phyloP scores from a whole-genome alignment of 23 tunicate genomes.

The Halocynthia roretzi region DNA sequence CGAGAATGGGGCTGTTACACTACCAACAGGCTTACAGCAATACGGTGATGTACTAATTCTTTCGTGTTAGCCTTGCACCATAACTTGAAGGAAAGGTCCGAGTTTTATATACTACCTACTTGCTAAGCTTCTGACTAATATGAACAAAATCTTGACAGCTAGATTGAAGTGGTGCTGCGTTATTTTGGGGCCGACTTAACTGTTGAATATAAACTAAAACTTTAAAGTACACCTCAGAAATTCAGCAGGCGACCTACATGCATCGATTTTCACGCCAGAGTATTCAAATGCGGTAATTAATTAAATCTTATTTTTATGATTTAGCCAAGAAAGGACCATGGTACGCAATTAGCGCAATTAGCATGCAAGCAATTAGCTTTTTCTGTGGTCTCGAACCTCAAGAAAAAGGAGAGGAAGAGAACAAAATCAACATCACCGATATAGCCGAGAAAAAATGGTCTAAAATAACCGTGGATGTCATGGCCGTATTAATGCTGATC shows the following conservation, averaged over 20 bases:
- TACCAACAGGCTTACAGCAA: too few relatives aligned
- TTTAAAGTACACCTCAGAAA: too few relatives aligned
- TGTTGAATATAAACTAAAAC: too few relatives aligned
- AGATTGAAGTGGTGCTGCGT: too few relatives aligned
- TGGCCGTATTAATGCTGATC: constrained; percentile 44
- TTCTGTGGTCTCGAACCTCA: constrained; percentile 64
- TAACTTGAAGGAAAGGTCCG: too few relatives aligned
- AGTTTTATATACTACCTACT: too few relatives aligned
- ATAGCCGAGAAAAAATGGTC: constrained; percentile 54
- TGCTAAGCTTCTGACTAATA: too few relatives aligned
- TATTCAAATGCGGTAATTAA: not conserved
- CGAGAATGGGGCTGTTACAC: too few relatives aligned
- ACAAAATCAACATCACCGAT: constrained; percentile 25
- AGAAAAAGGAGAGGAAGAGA: constrained; percentile 16
- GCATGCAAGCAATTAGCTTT: constrained; percentile 43
- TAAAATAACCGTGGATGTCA: constrained; percentile 32
- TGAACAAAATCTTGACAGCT: too few relatives aligned
- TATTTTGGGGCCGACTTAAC: too few relatives aligned
- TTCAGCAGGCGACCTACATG: not conserved
- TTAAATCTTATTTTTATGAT: not conserved
- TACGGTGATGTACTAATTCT: too few relatives aligned
- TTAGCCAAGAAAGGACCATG: constrained; percentile 4
- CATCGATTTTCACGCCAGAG: not conserved
- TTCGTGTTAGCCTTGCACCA: too few relatives aligned
- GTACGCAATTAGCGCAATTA: constrained; percentile 9